phyloP scores from a whole-genome alignment of 2,113 vertebrate species.

The Pelobates fuscus region DNA sequence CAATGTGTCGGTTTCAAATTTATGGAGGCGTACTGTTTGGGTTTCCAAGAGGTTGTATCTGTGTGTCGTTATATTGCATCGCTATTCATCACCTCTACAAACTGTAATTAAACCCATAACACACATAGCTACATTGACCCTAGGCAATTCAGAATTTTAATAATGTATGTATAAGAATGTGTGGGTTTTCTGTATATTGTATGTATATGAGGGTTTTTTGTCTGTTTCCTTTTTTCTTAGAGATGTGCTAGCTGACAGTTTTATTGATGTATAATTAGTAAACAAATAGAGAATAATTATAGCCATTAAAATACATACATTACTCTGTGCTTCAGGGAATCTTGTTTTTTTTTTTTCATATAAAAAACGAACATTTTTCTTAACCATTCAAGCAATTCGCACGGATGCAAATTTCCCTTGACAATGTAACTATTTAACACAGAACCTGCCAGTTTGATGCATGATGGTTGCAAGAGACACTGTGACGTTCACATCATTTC shows the following conservation, averaged over 20 bases:
- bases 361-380: conserved; percentile 22
- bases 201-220: neutral
- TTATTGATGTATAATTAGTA: conserved; percentile 41
- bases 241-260: conserved; percentile 16
- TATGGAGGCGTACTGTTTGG: no score
- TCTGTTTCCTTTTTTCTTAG: no score
- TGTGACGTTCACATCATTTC: conserved; percentile 21
- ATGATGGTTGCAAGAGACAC: conserved; percentile 13
- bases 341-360: neutral
- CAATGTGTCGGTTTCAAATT: no score
- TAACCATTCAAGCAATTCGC: conserved; percentile 1
- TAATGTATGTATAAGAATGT: neutral
- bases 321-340: conserved; percentile 20
- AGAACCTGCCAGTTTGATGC: conserved; percentile 21
- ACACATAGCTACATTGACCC: no score
- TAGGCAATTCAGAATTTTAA: no score
- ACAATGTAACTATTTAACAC: conserved; percentile 23
- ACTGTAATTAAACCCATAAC: no score
- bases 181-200: conserved; percentile 1
- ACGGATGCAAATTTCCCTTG: neutral
- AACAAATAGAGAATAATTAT: conserved; percentile 34
- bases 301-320: conserved; percentile 31
- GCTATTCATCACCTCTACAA: no score
- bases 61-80: no score
- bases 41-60: no score